Percentiles rank a stretch among this genome's conserved stretches.
Conservation (phyloP, 1,140 invertebrate genomes). For the Drosophila pruinosa region DNA sequence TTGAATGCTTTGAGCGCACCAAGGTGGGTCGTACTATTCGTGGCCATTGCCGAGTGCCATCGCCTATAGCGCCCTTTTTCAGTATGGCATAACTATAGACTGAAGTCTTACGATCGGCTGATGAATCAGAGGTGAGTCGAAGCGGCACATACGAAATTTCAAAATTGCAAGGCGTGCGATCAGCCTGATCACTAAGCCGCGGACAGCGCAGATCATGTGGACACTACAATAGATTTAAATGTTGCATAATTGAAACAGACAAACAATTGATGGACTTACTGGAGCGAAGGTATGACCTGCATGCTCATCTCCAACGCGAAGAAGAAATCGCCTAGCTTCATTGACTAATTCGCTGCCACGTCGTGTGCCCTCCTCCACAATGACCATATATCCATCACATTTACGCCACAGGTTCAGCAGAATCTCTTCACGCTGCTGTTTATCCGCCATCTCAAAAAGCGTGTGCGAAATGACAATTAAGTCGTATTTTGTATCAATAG, state of each 20-base stretch:
- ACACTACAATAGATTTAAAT: constrained; percentile 84
- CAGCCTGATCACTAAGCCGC: constrained; percentile 80
- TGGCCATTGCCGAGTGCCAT: constrained; percentile 87
- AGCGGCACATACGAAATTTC: constrained; percentile 86
- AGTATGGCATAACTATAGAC: constrained; percentile 90
- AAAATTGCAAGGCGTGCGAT: constrained; percentile 91
- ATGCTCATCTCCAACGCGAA: constrained; percentile 82
- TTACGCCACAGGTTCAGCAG: constrained; percentile 93
- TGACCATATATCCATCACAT: constrained; percentile 91
- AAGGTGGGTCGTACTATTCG: constrained; percentile 88
- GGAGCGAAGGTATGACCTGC: constrained; percentile 89
- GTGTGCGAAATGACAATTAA: constrained; percentile 92
- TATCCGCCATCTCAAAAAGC: constrained; percentile 90
- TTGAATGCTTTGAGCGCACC: constrained; percentile 87
- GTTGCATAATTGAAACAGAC: neutral
- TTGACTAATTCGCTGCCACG: constrained; percentile 90
- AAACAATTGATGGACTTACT: constrained; percentile 83
- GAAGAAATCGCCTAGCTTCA: constrained; percentile 89
- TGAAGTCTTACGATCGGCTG: constrained; percentile 83
- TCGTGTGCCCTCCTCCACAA: constrained; percentile 93
- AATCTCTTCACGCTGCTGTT: constrained; percentile 87
- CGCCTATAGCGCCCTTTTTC: constrained; percentile 87
- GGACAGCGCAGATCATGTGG: constrained; percentile 92
- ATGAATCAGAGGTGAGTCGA: constrained; percentile 82
- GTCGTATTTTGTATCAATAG: constrained; percentile 88